Evolutionary conservation across 2,113 vertebrate species (phyloP), one percentile per base, ranked within the genome.

Genomic region (Trichomycterus rosablanca): DNA sequence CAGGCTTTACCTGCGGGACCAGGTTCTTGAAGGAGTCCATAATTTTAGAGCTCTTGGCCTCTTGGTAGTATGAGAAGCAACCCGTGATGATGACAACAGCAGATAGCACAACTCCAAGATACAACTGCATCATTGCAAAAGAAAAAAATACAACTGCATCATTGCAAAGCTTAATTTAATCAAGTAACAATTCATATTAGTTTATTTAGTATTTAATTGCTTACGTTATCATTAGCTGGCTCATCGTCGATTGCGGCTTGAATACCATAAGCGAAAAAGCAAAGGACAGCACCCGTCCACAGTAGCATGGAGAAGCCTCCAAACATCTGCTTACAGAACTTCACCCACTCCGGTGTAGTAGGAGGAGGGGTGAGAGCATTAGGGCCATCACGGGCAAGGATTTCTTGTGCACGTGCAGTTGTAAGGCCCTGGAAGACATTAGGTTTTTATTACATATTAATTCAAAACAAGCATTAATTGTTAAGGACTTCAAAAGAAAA

Each of bases 1-100:
- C n/a, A n/a, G n/a, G n/a, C 12, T 70, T 37, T 52, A 88, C 88
- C 85, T 89, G 88, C 1, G 88, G 88, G 15, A 90, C 88, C 78
- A 90, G 83, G 73, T 89, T 90, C 78, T 89, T 89, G 78, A 90
- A 89, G 46, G 87, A 89, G 53, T 90, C 88, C 88, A 90, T 90
- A 64, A 90, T 90, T 76, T 86, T 88, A 8, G 88, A 90, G 58
- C 88, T 89, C 70, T 89, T 90, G 28, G 88, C 83, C 51, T 89
- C 88, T 73, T 90, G 88, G 68, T 89, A 88, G 80, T 88, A 88
- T 26, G 88, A 89, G 78, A 88, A 89, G 76, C 84, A 88, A 59
- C 86, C 86, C 0, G 87, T 88, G 74, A 90, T 81, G 68, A 88
- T 85, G 51, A 87, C 84, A 7, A 89, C 86, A 0, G 81, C 85